Conservation (phyloP, 1,140 invertebrate species). For the Ladona fulva region DNA sequence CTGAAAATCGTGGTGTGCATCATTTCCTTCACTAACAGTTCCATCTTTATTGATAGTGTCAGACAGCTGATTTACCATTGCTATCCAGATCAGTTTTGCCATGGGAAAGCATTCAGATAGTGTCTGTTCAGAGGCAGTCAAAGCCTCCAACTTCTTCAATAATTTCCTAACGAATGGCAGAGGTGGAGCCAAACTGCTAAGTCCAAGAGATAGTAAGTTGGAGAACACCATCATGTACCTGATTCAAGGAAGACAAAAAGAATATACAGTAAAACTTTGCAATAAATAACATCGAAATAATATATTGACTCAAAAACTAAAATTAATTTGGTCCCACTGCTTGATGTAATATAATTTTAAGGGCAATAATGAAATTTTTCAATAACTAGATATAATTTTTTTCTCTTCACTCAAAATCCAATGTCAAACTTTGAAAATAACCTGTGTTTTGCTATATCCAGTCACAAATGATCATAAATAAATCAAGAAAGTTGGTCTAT, state of each 20-base stretch:
- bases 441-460: no score
- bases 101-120: neutral
- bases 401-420: no score
- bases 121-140: neutral
- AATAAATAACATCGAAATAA: no score
- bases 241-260: neutral
- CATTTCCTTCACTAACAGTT: neutral
- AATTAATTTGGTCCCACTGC: no score
- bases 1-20: neutral
- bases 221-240: neutral
- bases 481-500: no score
- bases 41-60: neutral
- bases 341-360: no score
- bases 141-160: neutral
- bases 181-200: neutral
- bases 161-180: neutral
- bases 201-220: neutral
- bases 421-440: no score
- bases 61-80: neutral
- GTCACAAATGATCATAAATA: no score
- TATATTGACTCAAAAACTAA: no score
- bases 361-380: no score
- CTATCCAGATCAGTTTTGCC: neutral
- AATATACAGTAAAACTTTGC: neutral
- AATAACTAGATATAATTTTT: no score